Evolutionary conservation across 2,797 vertebrate genomes (phyloP).

Genomic region (Artibeus lituratus): DNA sequence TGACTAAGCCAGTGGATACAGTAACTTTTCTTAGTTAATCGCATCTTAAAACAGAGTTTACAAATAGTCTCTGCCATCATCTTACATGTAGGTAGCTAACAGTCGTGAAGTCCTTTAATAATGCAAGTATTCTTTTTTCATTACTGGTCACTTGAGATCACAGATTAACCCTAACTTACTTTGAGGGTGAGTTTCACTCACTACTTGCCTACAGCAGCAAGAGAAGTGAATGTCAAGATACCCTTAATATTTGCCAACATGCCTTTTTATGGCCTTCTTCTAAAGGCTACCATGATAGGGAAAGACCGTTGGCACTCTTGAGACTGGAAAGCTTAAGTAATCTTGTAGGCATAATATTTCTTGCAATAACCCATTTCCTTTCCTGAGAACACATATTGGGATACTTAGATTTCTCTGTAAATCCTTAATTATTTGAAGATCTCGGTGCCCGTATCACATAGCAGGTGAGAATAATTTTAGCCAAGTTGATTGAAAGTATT

Average conservation of each 20-base stretch:
- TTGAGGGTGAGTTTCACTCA: background rate
- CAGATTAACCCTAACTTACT: background rate
- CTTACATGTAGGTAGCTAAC: background rate
- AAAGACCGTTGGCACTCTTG: constrained; percentile 4
- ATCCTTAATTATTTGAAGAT: constrained; percentile 18
- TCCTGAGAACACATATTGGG: background rate
- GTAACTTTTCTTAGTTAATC: background rate
- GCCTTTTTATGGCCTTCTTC: background rate
- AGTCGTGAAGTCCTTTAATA: constrained; percentile 11
- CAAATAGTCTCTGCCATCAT: background rate
- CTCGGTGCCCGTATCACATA: background rate
- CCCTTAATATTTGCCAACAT: background rate
- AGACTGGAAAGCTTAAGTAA: background rate
- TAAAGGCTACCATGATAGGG: background rate
- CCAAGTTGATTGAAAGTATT: background rate
- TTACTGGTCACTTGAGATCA: background rate
- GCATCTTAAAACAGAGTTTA: background rate
- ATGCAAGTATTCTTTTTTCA: background rate
- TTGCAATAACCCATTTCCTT: background rate
- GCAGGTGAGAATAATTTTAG: constrained; percentile 26
- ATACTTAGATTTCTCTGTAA: background rate
- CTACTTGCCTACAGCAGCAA: background rate
- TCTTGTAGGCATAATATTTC: background rate
- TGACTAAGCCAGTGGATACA: background rate
- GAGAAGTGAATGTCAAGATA: background rate